Conservation (phyloP, 2,113 vertebrate species). For the Xiphorhynchus elegans region DNA sequence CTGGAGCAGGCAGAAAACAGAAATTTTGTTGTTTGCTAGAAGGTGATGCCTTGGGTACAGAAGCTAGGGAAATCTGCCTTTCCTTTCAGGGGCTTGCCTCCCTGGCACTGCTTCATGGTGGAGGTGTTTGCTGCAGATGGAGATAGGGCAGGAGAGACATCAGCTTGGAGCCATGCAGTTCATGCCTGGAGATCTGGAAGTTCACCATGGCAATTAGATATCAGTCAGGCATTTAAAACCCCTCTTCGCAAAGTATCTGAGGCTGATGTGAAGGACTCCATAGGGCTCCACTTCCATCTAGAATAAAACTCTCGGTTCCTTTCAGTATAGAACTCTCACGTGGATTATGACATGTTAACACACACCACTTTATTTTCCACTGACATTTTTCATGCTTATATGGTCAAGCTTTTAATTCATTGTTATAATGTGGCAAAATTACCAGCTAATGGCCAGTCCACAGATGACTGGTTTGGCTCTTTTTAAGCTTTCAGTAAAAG, state of each 20-base stretch:
- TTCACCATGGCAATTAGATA: rapidly evolving
- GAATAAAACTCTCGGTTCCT: not conserved
- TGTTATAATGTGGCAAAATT: not conserved
- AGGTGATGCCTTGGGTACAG: not conserved
- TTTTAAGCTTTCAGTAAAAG: not conserved
- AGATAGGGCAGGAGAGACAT: not conserved
- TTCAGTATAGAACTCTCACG: not conserved
- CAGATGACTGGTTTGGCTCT: not conserved
- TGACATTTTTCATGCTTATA: not conserved
- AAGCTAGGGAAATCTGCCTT: not conserved
- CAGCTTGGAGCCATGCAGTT: not conserved
- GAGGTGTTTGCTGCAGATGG: not conserved
- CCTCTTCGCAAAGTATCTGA: not conserved
- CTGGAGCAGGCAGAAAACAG: not conserved
- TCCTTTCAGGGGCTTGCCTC: not conserved
- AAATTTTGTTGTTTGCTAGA: not conserved
- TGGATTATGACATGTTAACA: rapidly evolving
- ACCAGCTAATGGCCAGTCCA: not conserved
- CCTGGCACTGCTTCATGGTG: not conserved
- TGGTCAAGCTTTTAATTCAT: not conserved
- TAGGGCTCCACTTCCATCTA: not conserved
- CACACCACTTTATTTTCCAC: not conserved
- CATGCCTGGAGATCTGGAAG: not conserved
- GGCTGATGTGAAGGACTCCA: not conserved
- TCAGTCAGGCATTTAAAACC: not conserved